phyloP scores from a whole-genome alignment of 2,888 invertebrate species.

The Drymonia ruficornis region DNA sequence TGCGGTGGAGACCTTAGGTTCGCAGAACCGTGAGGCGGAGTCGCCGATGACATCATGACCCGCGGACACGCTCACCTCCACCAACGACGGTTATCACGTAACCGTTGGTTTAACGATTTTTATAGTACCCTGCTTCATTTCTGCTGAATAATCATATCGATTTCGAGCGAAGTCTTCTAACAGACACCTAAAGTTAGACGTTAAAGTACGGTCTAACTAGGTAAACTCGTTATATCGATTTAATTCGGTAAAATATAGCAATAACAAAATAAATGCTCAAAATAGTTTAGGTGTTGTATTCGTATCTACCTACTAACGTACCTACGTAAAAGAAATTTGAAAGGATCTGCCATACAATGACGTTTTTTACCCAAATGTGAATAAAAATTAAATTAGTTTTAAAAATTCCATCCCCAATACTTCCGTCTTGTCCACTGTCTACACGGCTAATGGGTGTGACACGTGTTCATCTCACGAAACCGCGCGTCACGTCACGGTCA shows the following conservation, averaged over 20 bases:
- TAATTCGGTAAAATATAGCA: too few species aligned
- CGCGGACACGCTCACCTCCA: slow-evolving; percentile 66
- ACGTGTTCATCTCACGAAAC: slow-evolving; percentile 39
- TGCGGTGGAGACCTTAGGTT: slow-evolving; percentile 65
- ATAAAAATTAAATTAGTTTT: neutral
- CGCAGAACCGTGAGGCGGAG: slow-evolving; percentile 72
- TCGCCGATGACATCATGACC: slow-evolving; percentile 69
- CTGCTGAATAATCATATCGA: neutral
- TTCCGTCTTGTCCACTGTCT: slow-evolving; percentile 23
- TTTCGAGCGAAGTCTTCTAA: too few species aligned
- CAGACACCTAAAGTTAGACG: too few species aligned
- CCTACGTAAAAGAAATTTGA: too few species aligned
- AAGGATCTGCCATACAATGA: too few species aligned
- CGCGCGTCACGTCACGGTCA: slow-evolving; percentile 52
- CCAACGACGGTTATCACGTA: slow-evolving; percentile 37
- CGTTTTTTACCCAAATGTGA: too few species aligned
- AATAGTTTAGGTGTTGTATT: too few species aligned
- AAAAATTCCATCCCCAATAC: neutral
- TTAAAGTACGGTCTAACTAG: too few species aligned
- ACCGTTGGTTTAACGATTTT: slow-evolving; percentile 14
- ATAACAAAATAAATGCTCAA: too few species aligned
- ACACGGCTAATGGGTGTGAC: slow-evolving; percentile 43
- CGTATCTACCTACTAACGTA: too few species aligned
- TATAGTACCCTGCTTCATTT: too few species aligned
- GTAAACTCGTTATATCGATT: too few species aligned